Evolutionary conservation across 2,113 vertebrate species (phyloP), one percentile per base, ranked within the genome.

Genomic region (Pica pica): DNA sequence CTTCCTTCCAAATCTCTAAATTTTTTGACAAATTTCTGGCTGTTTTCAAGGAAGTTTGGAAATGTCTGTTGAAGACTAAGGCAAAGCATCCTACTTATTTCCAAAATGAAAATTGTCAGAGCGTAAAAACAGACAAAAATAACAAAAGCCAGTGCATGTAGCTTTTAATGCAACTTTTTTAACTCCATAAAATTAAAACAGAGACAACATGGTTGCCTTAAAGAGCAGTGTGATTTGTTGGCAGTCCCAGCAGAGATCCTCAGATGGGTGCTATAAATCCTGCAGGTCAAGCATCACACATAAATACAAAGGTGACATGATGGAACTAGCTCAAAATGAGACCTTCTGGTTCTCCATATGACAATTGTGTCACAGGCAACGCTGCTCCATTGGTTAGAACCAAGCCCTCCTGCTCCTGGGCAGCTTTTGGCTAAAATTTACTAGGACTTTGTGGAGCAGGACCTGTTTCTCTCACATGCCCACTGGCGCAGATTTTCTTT

Each of bases 391-490:
- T 18, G 35, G 22, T 7, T 15, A 28, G 16, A 84, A 39, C 4
- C 8, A 90, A 87, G 20, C 16, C 22, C 23, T 85, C 39, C 65
- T 47, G 33, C 47, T 91, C 16, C 67, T 31, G 9, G 9, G 33
- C 14, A 63, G 21, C 18, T 67, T 33, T 35, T 20, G 14, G 56
- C 17, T 74, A 64, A 65, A 55, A 31, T 17, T 73, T 59, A 35
- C 12, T 11, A 30, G 5, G 6, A 56, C 5, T 31, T 17, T 13
- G n/a, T 15, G 31, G 6, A 31, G 12, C 0, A 2, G 13, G 26
- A 50, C 13, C 6, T 0, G 0, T 44, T 79, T 84, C 76, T 55
- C n/a, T 76, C 30, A 16, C 0, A 0, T 9, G 4, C 18, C 60
- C 42, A 18, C 3, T 65, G 59, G 21, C 67, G 35, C 11, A 30